Base-by-base conservation (phyloP, 1,140 invertebrate species). In the Drosophila pectinifera region DNA sequence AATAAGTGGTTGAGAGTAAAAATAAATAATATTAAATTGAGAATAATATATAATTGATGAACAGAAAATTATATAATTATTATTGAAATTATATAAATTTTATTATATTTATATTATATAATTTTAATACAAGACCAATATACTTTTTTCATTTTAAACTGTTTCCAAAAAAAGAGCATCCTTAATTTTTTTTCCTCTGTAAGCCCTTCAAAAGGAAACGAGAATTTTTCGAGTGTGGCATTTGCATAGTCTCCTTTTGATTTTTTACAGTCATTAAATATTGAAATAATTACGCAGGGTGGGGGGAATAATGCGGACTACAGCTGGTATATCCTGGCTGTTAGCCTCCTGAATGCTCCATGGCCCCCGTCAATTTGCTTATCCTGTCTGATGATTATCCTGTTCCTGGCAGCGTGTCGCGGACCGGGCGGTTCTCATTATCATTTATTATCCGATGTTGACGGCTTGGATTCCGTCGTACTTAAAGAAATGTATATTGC, bases 251-350 rank as follows among this genome's bases (percentile, higher is more conserved):
- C 49, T 61, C 53, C 48, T 55, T 67, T 62, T 51, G 46, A 45
- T 45, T 75, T 56, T 62, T 55, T 36, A 41, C 61, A 80, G 74
- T 82, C 80, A 83, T 83, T 83, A 83, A 83, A 83, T 83, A 83
- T 83, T 83, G 53, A 83, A 83, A 83, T 83, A 83, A 83, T 83
- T 83, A 78, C 75, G 57, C 41, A 36, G 45, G 36, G 8, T 39
- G 18, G 16, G 16, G 54, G 28, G 16, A 10, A 16, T 63, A 42
- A 58, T 18, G 31, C 36, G 11, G 64, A 45, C 34, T 48, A 39
- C 24, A 48, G 67, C 64, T 56, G 67, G 67, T 70, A 68, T 64
- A 59, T 34, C 41, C 45, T 45, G 58, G 54, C 24, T 64, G 61
- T 42, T 58, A 18, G 49, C 56, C n/a, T 61, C 41, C 38, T 67